A percentile compares a stretch with the other conserved stretches of the same genome.
These are phyloP conservation scores for Pomacea maculata DNA, from an alignment of 1,140 invertebrate genomes.

Conservation along the genomic window DNA sequence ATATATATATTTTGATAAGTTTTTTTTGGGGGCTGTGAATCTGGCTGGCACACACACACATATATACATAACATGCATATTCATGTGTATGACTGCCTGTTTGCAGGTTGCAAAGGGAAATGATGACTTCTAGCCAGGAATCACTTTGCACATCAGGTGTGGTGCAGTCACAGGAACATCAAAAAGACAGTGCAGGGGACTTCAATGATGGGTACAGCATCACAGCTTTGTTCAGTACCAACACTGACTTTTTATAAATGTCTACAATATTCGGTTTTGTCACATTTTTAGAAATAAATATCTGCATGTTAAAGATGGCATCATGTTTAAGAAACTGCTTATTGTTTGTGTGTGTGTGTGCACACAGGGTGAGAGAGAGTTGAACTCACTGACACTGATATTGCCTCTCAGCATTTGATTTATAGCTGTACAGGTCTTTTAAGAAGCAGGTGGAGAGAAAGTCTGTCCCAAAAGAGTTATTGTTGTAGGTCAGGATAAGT, in stretches of 20 bases:
- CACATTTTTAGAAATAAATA: not conserved
- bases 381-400: too few relatives aligned
- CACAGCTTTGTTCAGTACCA: not conserved
- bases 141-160: not conserved
- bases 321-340: not conserved
- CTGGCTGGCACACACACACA: too few relatives aligned
- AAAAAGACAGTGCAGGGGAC: not conserved
- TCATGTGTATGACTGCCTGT: not conserved
- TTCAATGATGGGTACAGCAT: not conserved
- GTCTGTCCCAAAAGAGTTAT: too few relatives aligned
- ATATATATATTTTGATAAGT: not conserved
- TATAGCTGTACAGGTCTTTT: too few relatives aligned
- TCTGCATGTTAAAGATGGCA: too few relatives aligned
- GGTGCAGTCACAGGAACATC: not conserved
- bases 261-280: not conserved
- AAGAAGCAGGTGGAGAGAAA: too few relatives aligned
- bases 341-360: too few relatives aligned
- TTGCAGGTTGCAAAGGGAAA: not conserved
- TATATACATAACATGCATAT: not conserved
- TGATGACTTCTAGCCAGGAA: constrained; percentile 13
- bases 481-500: too few relatives aligned
- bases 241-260: not conserved
- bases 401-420: too few relatives aligned
- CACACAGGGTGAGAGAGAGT: too few relatives aligned
- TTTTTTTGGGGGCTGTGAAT: not conserved